Conservation (phyloP, 2,797 vertebrate species). For the Spinibarbus caldwelli region DNA sequence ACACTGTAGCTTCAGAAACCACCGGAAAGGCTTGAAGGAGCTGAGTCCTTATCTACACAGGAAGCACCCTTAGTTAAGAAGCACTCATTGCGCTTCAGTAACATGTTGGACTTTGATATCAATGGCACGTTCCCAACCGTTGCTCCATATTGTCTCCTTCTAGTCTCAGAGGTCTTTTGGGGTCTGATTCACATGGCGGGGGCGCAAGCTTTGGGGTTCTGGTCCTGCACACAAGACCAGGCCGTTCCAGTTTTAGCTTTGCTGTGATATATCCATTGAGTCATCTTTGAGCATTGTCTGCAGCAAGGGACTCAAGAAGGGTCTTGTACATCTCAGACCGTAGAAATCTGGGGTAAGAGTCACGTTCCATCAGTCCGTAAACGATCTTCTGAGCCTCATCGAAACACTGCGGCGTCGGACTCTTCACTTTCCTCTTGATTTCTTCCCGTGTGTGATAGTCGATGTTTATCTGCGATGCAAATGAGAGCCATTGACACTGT, state of each 20-base stretch:
- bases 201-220: constrained; percentile 5
- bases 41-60: constrained; percentile 66
- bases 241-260: constrained; percentile 72
- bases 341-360: constrained; percentile 87
- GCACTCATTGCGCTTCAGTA: constrained; percentile 50
- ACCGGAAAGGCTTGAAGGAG: constrained; percentile 59
- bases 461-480: constrained; percentile 86
- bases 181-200: background rate
- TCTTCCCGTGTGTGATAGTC: constrained; percentile 83
- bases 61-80: constrained; percentile 66
- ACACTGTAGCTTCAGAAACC: constrained; percentile 37
- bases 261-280: constrained; percentile 34
- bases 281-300: constrained; percentile 73
- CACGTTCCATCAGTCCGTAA: constrained; percentile 86
- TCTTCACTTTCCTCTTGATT: constrained; percentile 80
- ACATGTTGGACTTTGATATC: background rate
- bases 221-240: constrained; percentile 60
- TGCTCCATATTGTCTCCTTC: background rate
- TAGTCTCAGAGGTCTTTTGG: constrained; percentile 8
- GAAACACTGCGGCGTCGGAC: constrained; percentile 81
- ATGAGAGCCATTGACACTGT: constrained; percentile 21
- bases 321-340: constrained; percentile 84
- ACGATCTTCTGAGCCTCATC: constrained; percentile 88
- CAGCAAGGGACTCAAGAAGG: constrained; percentile 77
- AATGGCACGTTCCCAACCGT: background rate